Base-by-base conservation (phyloP, 1,140 invertebrate genomes). In the Drosophila tsacasi region DNA sequence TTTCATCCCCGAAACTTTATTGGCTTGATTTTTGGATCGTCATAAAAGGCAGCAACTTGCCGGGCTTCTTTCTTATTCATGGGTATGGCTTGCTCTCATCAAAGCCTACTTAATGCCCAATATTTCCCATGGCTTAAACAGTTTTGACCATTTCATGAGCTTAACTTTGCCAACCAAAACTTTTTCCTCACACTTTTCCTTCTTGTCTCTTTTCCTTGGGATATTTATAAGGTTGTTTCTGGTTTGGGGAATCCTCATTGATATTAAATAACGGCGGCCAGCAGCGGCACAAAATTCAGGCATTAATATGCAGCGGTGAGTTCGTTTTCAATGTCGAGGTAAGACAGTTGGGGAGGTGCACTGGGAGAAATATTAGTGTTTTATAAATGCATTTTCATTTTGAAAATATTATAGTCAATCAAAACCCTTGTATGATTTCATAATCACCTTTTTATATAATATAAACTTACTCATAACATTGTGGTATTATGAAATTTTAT, bases 31-130 rank as follows among this genome's bases (percentile, higher is more conserved):
- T 89, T 73, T 84, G 73, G 61, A 76, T 55, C 62, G 59, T 61
- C 77, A 83, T 62, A 63, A 87, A 79, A 55, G 39, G 30, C 39
- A 30, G 40, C 25, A 68, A 67, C 60, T 59, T 58, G 59, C 37
- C 35, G 63, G 65, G 50, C 60, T 67, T 83, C 76, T 90, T 85
- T 73, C 79, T 91, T 90, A 90, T 90, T 91, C 85, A 90, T 90
- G 82, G 69, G 67, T 60, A 82, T 74, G 61, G 77, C 67, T 76
- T 79, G 71, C 81, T 54, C 35, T 57, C 54, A 80, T 91, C 85
- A 90, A 85, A 90, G 86, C 86, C 83, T 72, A 91, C 86, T 90
- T 90, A 90, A 90, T 91, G 79, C 85, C 52, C 63, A 78, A 90
- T 79, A 85, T 90, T 90, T 81, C 55, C 68, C 72, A 47, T 30